Evolutionary conservation across 2,113 vertebrate genomes (phyloP).

Genomic region (Lethenteron camtschaticum): DNA sequence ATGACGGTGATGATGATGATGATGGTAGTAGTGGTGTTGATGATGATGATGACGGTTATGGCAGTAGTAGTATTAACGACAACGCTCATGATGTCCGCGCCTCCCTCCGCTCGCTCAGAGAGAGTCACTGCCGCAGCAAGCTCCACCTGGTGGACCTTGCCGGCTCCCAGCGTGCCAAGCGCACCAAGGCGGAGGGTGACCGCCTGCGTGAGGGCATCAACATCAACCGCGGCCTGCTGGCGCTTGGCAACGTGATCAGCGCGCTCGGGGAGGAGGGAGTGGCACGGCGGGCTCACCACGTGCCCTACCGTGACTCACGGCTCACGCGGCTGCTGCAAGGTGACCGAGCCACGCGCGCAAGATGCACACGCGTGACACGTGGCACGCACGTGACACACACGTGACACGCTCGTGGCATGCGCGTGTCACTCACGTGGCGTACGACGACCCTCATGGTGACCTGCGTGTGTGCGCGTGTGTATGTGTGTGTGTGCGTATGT

Average conservation of each 20-base stretch:
- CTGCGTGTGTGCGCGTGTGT: conserved; percentile 18
- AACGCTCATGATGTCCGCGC: too few species aligned
- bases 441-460: conserved; percentile 89
- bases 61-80: too few species aligned
- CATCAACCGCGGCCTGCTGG: conserved; percentile 79
- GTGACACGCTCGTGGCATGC: too few species aligned
- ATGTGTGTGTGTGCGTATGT: not conserved
- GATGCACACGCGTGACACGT: not conserved
- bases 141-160: conserved; percentile 92
- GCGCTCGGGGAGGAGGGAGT: conserved; percentile 60
- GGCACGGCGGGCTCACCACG: conserved; percentile 46
- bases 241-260: conserved; percentile 78
- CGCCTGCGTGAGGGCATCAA: conserved; percentile 83
- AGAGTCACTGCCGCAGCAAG: conserved; percentile 19
- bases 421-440: not conserved
- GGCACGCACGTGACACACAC: too few species aligned
- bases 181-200: conserved; percentile 66
- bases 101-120: too few species aligned
- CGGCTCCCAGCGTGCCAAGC: conserved; percentile 66
- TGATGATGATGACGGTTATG: too few species aligned
- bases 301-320: conserved; percentile 91
- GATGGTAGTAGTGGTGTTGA: too few species aligned
- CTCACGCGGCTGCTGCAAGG: conserved; percentile 18
- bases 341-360: not conserved
- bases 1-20: too few species aligned